Conservation (phyloP, 1,140 invertebrate species). For the Octopus bimaculoides region DNA sequence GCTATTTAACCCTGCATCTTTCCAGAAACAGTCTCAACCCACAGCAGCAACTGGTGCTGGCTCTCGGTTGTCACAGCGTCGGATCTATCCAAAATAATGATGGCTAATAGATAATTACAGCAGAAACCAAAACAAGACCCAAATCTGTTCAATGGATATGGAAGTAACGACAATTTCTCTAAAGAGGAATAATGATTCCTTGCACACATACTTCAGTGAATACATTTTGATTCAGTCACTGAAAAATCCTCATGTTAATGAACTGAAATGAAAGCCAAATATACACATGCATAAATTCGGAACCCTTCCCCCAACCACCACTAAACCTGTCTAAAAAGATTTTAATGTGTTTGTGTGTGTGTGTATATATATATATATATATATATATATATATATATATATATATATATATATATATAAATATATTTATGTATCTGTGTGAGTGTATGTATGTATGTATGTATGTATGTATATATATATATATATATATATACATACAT, state of each 20-base stretch:
- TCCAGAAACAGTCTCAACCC: conserved; percentile 18
- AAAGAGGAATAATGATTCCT: no score
- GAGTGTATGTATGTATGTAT: neutral
- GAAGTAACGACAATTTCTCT: no score
- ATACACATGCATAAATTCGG: no score
- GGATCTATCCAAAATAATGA: conserved; percentile 39
- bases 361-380: neutral
- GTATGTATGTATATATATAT: neutral
- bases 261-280: no score
- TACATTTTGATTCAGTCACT: no score
- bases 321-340: neutral
- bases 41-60: conserved; percentile 21
- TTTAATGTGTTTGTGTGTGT: neutral
- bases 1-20: conserved; percentile 53
- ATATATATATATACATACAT: neutral
- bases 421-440: neutral
- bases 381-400: neutral
- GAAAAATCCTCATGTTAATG: no score
- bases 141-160: no score
- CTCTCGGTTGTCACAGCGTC: conserved; percentile 33
- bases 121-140: no score
- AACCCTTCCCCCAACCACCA: no score
- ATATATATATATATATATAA: neutral
- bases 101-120: no score
- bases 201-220: no score